Conservation (phyloP, 2,113 vertebrate genomes). For the Thunnus maccoyii region DNA sequence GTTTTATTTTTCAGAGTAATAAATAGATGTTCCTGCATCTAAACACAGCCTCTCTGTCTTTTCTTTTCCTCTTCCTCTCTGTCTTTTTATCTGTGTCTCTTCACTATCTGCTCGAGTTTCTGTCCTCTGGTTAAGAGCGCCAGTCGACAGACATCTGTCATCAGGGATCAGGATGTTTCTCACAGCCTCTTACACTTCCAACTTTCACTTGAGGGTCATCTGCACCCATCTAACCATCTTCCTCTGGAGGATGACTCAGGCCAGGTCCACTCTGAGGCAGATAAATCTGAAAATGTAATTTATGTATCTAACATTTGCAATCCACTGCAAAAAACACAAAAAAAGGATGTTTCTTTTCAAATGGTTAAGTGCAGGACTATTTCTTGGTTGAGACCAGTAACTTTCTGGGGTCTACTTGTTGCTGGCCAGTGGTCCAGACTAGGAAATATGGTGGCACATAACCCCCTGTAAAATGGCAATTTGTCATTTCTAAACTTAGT, state of each 20-base stretch:
- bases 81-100: neutral
- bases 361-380: no score
- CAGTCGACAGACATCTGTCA: constrained; percentile 30
- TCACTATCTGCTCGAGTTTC: neutral
- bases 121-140: neutral
- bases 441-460: no score
- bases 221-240: neutral
- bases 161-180: constrained; percentile 15
- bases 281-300: neutral
- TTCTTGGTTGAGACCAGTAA: no score
- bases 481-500: no score
- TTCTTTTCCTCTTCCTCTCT: neutral
- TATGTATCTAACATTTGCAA: neutral
- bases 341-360: no score
- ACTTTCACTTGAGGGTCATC: constrained; percentile 23
- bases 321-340: no score
- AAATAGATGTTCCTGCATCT: neutral
- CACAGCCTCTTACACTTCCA: neutral
- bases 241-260: neutral
- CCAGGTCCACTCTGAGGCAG: neutral
- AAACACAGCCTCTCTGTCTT: neutral
- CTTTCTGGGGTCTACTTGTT: no score
- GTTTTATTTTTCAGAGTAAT: neutral
- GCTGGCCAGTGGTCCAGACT: no score
- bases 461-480: no score